Conservation (phyloP, 2,113 vertebrate genomes). For the Charadrius vociferus region DNA sequence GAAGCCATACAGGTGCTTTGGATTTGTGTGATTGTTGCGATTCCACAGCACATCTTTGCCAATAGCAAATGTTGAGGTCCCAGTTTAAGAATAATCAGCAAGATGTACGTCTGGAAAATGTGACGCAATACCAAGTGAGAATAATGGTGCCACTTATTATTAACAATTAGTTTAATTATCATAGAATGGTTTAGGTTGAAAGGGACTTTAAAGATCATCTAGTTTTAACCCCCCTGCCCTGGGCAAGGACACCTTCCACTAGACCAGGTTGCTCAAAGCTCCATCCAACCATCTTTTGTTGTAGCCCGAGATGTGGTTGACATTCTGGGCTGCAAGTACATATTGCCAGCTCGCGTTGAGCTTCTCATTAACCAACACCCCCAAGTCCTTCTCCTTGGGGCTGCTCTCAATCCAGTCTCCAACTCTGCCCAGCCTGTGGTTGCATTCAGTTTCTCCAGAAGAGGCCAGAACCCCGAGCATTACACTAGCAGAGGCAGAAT, state of each 20-base stretch:
- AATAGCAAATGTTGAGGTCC: neutral
- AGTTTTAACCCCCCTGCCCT: too few species aligned
- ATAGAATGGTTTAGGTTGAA: too few species aligned
- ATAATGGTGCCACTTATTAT: neutral
- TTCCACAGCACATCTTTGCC: neutral
- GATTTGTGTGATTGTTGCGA: neutral
- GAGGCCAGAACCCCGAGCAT: neutral
- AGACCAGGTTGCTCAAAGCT: too few species aligned
- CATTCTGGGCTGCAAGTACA: too few species aligned
- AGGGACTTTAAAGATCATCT: too few species aligned
- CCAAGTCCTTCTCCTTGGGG: too few species aligned
- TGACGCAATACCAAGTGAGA: neutral
- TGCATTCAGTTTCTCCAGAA: neutral
- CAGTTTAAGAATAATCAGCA: neutral
- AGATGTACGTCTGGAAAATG: neutral
- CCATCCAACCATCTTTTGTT: too few species aligned
- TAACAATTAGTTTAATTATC: neutral
- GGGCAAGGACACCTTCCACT: too few species aligned
- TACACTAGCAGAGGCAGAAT: neutral
- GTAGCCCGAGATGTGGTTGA: too few species aligned
- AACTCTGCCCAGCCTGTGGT: neutral
- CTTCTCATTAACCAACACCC: too few species aligned
- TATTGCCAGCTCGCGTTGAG: too few species aligned
- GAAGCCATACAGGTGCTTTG: neutral
- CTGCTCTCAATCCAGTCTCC: too few species aligned